phyloP scores from a whole-genome alignment of 2,888 invertebrate genomes.

The Meghimatium bilineatum region DNA sequence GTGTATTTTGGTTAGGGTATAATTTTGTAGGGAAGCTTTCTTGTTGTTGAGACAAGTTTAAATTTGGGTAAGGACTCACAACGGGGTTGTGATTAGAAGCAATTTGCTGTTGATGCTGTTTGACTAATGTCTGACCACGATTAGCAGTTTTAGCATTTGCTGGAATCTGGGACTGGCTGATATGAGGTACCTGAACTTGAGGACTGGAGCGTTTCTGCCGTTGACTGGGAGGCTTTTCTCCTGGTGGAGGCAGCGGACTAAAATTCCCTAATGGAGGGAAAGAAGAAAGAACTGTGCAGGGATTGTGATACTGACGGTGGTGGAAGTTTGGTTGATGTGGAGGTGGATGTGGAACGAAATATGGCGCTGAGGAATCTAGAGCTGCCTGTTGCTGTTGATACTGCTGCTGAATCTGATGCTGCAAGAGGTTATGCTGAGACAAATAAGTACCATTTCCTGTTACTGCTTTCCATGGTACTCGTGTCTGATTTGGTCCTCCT shows the following conservation, averaged over 20 bases:
- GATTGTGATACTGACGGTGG: slow-evolving; percentile 38
- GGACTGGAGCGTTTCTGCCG: slow-evolving; percentile 69
- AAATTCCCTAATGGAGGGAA: slow-evolving; percentile 33
- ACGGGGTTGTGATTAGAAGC: slow-evolving; percentile 20
- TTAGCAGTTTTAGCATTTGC: slow-evolving; percentile 68
- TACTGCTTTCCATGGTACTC: slow-evolving; percentile 42
- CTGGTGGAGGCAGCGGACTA: slow-evolving; percentile 49
- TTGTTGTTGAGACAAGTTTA: neutral
- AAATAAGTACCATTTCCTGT: slow-evolving; percentile 37
- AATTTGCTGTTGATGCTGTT: slow-evolving; percentile 51
- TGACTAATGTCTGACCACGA: slow-evolving; percentile 62
- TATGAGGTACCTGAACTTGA: slow-evolving; percentile 75
- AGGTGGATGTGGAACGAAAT: slow-evolving; percentile 38
- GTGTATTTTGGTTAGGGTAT: slow-evolving; percentile 3
- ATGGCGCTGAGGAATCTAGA: slow-evolving; percentile 20
- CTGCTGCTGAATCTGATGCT: slow-evolving; percentile 48
- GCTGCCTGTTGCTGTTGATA: slow-evolving; percentile 48
- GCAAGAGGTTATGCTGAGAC: slow-evolving; percentile 49
- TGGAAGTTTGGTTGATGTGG: slow-evolving; percentile 32
- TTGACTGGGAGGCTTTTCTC: slow-evolving; percentile 29
- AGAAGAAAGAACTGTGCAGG: slow-evolving; percentile 35
- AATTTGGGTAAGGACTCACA: slow-evolving; percentile 8
- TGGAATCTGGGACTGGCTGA: slow-evolving; percentile 75
- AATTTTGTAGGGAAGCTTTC: slow-evolving; percentile 28
- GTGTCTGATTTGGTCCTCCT: neutral